Percentiles rank a stretch among this genome's conserved stretches.
Conservation (phyloP, 2,797 vertebrate genomes). For the Pampus argenteus region DNA sequence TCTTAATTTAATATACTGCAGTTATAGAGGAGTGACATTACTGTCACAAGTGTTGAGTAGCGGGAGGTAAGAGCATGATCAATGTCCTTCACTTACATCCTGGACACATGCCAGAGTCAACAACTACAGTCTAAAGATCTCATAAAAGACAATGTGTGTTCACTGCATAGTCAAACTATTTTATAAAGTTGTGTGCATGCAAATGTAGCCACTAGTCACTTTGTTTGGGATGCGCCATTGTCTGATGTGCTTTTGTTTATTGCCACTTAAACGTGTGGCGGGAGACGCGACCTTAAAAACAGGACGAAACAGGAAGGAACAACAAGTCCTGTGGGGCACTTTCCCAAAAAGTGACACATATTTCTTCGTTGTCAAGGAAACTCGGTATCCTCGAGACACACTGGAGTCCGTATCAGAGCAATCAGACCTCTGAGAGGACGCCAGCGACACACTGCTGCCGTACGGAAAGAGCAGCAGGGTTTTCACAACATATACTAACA, state of each 20-base stretch:
- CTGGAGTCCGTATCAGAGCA: neutral
- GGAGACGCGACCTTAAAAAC: conserved; percentile 37
- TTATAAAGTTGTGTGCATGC: neutral
- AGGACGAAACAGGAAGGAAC: conserved; percentile 41
- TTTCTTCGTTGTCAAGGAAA: conserved; percentile 44
- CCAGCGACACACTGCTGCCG: conserved; percentile 5
- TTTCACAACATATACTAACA: neutral
- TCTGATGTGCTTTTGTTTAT: conserved; percentile 53
- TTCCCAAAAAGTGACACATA: conserved; percentile 25
- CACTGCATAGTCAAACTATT: neutral
- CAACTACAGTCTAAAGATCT: conserved; percentile 3
- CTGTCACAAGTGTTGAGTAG: conserved; percentile 11
- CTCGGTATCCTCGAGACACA: conserved; percentile 28
- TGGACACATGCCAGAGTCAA: conserved; percentile 17
- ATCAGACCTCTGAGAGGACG: conserved; percentile 6
- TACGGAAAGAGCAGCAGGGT: neutral
- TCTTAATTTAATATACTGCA: neutral
- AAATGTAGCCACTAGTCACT: conserved; percentile 6
- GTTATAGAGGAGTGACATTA: neutral
- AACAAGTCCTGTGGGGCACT: conserved; percentile 32
- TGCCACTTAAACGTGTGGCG: conserved; percentile 15
- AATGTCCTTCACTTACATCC: conserved; percentile 1
- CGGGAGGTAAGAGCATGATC: neutral
- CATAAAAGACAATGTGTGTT: neutral
- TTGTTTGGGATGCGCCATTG: conserved; percentile 61